These are phyloP conservation scores for Halichoeres trimaculatus DNA, from an alignment of 2,113 vertebrate genomes.

Conservation along the genomic window DNA sequence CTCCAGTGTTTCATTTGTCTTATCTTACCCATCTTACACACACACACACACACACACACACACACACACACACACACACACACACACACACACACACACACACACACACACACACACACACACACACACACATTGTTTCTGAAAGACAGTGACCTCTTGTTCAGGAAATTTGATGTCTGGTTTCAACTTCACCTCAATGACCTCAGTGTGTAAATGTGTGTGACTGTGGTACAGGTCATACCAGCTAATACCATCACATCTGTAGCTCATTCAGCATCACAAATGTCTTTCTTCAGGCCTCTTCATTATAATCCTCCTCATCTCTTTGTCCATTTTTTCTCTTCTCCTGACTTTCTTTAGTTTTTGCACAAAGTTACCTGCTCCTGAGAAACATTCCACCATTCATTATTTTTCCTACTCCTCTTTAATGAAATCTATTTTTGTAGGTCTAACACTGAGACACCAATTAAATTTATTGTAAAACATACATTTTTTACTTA, in stretches of 20 bases:
- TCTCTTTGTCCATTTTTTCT: not conserved
- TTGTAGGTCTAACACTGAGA: constrained; percentile 3
- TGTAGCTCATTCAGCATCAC: not conserved
- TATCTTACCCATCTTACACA: no score
- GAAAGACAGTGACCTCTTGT: not conserved
- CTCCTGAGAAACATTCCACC: not conserved
- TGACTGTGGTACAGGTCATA: not conserved
- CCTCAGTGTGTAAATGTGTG: not conserved
- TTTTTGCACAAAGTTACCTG: not conserved
- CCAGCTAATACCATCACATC: no score
- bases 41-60: no score
- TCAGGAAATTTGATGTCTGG: constrained; percentile 56
- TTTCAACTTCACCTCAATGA: constrained; percentile 13
- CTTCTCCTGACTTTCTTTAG: constrained; percentile 3
- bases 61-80: no score
- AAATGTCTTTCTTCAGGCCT: no score
- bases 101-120: no score
- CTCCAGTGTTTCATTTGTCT: no score
- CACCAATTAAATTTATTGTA: not conserved
- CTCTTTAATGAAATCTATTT: not conserved
- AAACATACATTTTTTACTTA: not conserved
- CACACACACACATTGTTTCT: not conserved
- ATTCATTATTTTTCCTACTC: not conserved
- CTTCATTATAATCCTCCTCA: not conserved
- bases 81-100: no score